phyloP scores from a whole-genome alignment of 2,113 vertebrate species.

The Osmerus eperlanus region DNA sequence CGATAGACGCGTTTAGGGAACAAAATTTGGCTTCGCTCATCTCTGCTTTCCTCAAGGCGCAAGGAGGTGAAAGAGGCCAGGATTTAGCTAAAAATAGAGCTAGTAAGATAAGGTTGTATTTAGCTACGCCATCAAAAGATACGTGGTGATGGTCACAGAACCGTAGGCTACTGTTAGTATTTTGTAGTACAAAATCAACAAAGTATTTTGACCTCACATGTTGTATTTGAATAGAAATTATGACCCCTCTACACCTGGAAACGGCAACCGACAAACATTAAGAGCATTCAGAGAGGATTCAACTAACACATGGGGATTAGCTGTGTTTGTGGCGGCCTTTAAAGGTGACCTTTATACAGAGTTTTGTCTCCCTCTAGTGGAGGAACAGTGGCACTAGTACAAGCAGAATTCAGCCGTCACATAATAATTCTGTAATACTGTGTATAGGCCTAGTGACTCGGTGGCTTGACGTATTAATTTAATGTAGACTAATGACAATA shows the following conservation, averaged over 20 bases:
- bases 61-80: constrained; percentile 32
- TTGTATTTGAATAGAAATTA: not conserved
- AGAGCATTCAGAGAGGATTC: constrained; percentile 49
- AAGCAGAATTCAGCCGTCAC: not conserved
- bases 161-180: no score
- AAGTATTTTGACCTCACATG: not conserved
- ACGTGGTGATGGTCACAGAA: no score
- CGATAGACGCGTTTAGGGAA: not conserved
- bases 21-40: not conserved
- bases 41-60: not conserved
- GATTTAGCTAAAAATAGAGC: constrained; percentile 44
- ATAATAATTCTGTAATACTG: not conserved
- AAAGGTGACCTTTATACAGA: constrained; percentile 74
- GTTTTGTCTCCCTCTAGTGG: constrained; percentile 46
- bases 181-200: no score
- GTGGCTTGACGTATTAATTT: no score
- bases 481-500: no score
- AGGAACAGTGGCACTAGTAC: constrained; percentile 17
- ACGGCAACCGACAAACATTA: constrained; percentile 20
- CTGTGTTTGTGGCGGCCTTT: constrained; percentile 33
- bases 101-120: no score
- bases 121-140: no score
- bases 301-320: constrained; percentile 60
- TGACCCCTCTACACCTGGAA: not conserved
- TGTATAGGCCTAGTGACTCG: no score